phyloP scores from a whole-genome alignment of 1,140 invertebrate genomes.

The Galleria mellonella region DNA sequence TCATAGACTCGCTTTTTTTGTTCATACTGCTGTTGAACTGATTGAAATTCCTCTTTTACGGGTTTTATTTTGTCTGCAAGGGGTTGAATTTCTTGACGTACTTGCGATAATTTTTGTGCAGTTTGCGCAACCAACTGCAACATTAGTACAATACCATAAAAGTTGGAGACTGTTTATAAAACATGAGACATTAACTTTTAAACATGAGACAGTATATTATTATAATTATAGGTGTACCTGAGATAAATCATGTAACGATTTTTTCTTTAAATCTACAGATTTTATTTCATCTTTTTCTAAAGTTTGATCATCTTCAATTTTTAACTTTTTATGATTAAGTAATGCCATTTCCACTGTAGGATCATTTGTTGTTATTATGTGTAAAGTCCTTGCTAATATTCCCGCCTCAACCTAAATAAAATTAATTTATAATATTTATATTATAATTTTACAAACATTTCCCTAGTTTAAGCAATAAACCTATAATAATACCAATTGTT shows the following conservation, averaged over 20 bases:
- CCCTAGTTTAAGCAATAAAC: too few relatives aligned
- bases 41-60: conserved; percentile 66
- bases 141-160: not conserved
- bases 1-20: conserved; percentile 71
- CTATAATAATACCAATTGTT: conserved; percentile 11
- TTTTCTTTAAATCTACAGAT: conserved; percentile 47
- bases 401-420: conserved; percentile 58
- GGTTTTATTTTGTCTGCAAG: conserved; percentile 66
- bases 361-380: conserved; percentile 59
- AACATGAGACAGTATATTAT: not conserved
- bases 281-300: conserved; percentile 44
- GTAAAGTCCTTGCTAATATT: conserved; percentile 57
- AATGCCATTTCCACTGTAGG: conserved; percentile 69
- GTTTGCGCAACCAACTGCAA: conserved; percentile 65
- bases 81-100: conserved; percentile 67
- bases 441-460: too few relatives aligned
- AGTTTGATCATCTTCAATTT: conserved; percentile 55
- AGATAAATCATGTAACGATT: conserved; percentile 66
- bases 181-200: not conserved
- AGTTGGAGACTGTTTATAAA: not conserved
- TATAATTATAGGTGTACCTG: conserved; percentile 38
- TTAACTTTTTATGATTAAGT: conserved; percentile 69
- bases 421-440: too few relatives aligned
- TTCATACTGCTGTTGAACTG: conserved; percentile 68
- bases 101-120: conserved; percentile 61